Percentiles rank a stretch among this genome's conserved stretches.
These are phyloP conservation scores for Macroramphosus scolopax DNA, from an alignment of 2,797 vertebrate genomes.

Conservation along the genomic window DNA sequence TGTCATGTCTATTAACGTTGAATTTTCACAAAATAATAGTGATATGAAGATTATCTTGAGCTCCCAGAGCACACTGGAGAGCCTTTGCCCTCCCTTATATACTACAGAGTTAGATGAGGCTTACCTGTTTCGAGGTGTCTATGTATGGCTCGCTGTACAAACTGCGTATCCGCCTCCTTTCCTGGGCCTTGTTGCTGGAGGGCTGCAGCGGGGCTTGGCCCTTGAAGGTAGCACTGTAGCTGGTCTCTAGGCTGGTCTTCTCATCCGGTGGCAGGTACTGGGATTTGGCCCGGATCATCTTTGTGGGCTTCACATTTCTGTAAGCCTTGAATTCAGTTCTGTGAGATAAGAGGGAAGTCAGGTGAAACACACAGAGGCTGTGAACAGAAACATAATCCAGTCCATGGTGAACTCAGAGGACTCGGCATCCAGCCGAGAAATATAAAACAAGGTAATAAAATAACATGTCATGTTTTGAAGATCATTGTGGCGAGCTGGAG, in stretches of 20 bases:
- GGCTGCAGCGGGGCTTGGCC: constrained; percentile 78
- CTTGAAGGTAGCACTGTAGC: constrained; percentile 92
- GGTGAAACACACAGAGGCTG: neutral
- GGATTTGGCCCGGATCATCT: constrained; percentile 86
- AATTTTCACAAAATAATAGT: too few relatives aligned
- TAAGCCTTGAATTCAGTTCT: constrained; percentile 95
- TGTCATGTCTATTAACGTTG: neutral
- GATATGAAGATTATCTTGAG: too few relatives aligned
- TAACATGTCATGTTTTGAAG: too few relatives aligned
- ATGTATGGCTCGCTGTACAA: constrained; percentile 92
- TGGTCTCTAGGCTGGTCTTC: constrained; percentile 88
- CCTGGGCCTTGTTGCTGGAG: constrained; percentile 84
- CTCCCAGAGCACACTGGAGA: too few relatives aligned
- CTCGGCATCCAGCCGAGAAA: too few relatives aligned
- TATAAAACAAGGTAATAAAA: too few relatives aligned
- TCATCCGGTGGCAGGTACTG: constrained; percentile 90
- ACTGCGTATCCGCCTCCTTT: constrained; percentile 93
- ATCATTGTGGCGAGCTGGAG: too few relatives aligned
- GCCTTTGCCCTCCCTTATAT: too few relatives aligned
- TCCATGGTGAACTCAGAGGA: too few relatives aligned
- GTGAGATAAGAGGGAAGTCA: constrained; percentile 33
- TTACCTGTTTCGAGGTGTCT: constrained; percentile 86
- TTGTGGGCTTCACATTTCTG: constrained; percentile 87
- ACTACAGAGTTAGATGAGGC: constrained; percentile 26
- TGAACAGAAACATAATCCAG: too few relatives aligned